Evolutionary conservation across 2,797 vertebrate species (phyloP).

Genomic region (Strix occidentalis): DNA sequence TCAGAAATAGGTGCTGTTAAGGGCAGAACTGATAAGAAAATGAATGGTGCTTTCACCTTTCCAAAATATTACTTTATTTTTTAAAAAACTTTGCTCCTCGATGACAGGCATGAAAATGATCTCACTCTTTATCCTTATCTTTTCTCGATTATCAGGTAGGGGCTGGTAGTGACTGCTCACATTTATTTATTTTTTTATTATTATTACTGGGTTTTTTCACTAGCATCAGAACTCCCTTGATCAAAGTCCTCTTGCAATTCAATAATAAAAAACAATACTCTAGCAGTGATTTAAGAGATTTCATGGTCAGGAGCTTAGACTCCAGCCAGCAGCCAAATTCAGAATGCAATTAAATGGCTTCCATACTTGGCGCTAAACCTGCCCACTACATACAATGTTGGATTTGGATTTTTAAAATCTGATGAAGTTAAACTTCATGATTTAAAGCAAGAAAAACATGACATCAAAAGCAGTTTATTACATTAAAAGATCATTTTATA

Average conservation of each 20-base stretch:
- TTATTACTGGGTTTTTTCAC: background rate
- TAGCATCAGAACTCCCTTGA: background rate
- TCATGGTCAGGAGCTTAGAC: background rate
- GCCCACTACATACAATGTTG: fast-evolving
- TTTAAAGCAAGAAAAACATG: background rate
- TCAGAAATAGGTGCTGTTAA: background rate
- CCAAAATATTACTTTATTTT: background rate
- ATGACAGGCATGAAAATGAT: background rate
- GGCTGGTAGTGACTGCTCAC: background rate
- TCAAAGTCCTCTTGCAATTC: background rate
- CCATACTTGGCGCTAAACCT: background rate
- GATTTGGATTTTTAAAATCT: background rate
- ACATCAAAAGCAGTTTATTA: background rate
- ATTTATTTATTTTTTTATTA: background rate
- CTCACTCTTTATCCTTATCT: background rate
- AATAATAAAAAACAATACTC: background rate
- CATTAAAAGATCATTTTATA: background rate
- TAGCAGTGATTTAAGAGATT: background rate
- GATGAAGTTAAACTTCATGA: background rate
- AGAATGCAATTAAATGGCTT: background rate
- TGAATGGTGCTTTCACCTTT: background rate
- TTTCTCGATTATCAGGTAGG: background rate
- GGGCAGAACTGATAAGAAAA: background rate
- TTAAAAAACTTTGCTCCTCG: background rate
- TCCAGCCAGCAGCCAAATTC: background rate